A percentile compares a stretch with the other conserved stretches of the same genome.
phyloP scores from a whole-genome alignment of 2,888 invertebrate species.

The Pristionchus fissidentatus region DNA sequence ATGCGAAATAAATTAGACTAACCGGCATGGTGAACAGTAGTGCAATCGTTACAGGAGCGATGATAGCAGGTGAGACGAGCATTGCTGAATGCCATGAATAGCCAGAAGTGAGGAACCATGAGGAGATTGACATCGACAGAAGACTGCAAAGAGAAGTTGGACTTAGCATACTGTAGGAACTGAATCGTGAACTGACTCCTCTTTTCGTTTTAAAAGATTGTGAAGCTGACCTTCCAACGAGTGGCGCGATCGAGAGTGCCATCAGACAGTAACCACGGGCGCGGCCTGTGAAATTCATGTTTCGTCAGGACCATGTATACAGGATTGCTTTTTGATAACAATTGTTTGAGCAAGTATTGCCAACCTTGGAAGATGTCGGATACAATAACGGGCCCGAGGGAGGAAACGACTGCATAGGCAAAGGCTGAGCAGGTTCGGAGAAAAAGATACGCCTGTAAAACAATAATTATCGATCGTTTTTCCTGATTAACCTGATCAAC shows the following conservation, averaged over 20 bases:
- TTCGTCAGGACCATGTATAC: background rate
- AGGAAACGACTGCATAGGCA: slow-evolving; percentile 4
- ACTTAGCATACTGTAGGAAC: background rate
- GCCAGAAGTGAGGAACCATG: slow-evolving; percentile 39
- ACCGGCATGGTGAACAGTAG: slow-evolving; percentile 32
- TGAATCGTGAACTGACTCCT: background rate
- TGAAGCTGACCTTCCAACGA: slow-evolving; percentile 36
- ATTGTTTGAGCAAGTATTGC: background rate
- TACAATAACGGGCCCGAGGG: slow-evolving; percentile 21
- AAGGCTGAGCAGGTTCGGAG: slow-evolving; percentile 7
- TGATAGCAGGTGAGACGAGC: slow-evolving; percentile 12
- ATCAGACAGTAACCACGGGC: slow-evolving; percentile 27
- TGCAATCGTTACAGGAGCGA: background rate
- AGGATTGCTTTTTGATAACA: background rate
- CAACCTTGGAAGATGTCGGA: slow-evolving; percentile 39
- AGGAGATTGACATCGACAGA: slow-evolving; percentile 24
- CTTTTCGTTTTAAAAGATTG: background rate
- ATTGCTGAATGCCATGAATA: slow-evolving; percentile 33
- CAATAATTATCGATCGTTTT: too few relatives aligned
- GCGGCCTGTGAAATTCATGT: background rate
- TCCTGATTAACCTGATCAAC: too few relatives aligned
- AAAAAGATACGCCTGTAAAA: slow-evolving; percentile 16
- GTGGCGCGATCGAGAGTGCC: slow-evolving; percentile 34
- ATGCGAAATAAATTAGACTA: background rate
- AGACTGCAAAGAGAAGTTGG: background rate